These are phyloP conservation scores for Microctonus aethiopoides DNA, from an alignment of 2,888 invertebrate genomes.

Conservation along the genomic window DNA sequence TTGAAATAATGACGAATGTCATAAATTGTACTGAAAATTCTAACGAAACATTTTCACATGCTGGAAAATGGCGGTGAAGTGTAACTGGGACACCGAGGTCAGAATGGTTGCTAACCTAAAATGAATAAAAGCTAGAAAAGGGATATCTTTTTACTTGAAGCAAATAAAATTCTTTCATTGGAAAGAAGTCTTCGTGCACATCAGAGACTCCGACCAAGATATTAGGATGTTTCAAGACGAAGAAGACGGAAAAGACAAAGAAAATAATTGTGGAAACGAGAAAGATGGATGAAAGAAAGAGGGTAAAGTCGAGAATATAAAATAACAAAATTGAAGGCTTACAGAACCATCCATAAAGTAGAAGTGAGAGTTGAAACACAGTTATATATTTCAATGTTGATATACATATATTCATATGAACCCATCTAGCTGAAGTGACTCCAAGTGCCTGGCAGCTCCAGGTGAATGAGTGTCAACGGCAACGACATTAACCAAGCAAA, in stretches of 20 bases:
- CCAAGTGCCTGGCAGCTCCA: neutral
- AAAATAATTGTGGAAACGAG: neutral
- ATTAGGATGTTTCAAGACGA: conserved; percentile 27
- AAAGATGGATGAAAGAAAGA: neutral
- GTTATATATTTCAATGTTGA: neutral
- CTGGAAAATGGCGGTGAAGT: conserved; percentile 32
- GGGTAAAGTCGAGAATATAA: neutral
- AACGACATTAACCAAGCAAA: neutral
- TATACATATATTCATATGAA: neutral
- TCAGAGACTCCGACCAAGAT: conserved; percentile 14
- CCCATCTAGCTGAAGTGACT: neutral
- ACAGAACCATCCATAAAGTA: conserved; percentile 20
- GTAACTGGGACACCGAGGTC: conserved; percentile 29
- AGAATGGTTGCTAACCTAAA: conserved; percentile 42
- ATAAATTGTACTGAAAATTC: conserved; percentile 28
- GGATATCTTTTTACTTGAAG: conserved; percentile 42
- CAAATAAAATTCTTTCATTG: conserved; percentile 52
- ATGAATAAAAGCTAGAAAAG: conserved; percentile 43
- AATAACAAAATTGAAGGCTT: neutral
- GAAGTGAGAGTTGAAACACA: neutral
- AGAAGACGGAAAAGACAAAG: conserved; percentile 18
- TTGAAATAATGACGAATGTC: neutral
- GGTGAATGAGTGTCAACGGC: neutral
- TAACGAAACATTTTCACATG: conserved; percentile 39
- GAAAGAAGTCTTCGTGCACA: conserved; percentile 19